phyloP scores from a whole-genome alignment of 2,113 vertebrate species.

The Pseudois nayaur region DNA sequence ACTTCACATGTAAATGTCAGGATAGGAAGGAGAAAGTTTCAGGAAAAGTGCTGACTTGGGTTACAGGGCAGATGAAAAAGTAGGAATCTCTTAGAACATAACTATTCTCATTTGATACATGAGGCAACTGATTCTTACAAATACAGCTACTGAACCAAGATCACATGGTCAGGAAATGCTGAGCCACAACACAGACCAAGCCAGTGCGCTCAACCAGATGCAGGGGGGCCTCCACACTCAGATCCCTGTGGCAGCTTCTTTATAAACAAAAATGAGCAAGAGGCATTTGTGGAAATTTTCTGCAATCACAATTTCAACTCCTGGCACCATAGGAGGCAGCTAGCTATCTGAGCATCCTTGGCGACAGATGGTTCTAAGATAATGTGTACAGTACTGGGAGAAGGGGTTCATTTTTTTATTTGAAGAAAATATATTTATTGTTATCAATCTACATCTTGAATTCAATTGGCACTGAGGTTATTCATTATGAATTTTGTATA shows the following conservation, averaged over 20 bases:
- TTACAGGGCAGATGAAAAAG: neutral
- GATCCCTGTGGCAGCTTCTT: neutral
- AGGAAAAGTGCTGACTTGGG: neutral
- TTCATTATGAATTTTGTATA: neutral
- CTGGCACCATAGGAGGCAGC: neutral
- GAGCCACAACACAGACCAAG: neutral
- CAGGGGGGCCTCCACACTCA: neutral
- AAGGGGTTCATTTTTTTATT: neutral
- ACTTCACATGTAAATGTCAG: neutral
- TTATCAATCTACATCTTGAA: neutral
- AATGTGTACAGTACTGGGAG: neutral
- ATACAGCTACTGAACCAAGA: neutral
- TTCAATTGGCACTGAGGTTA: neutral
- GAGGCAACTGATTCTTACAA: neutral
- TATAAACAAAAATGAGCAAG: neutral
- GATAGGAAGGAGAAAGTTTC: neutral
- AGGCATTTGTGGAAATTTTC: neutral
- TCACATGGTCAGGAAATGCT: neutral
- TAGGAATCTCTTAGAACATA: neutral
- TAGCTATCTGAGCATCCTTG: neutral
- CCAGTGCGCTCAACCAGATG: neutral
- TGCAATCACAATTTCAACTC: neutral
- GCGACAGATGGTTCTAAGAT: neutral
- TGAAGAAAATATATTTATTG: neutral
- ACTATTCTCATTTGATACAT: neutral